A percentile compares a stretch with the other conserved stretches of the same genome.
phyloP scores from a whole-genome alignment of 2,888 invertebrate species.

The Ctena decussata region DNA sequence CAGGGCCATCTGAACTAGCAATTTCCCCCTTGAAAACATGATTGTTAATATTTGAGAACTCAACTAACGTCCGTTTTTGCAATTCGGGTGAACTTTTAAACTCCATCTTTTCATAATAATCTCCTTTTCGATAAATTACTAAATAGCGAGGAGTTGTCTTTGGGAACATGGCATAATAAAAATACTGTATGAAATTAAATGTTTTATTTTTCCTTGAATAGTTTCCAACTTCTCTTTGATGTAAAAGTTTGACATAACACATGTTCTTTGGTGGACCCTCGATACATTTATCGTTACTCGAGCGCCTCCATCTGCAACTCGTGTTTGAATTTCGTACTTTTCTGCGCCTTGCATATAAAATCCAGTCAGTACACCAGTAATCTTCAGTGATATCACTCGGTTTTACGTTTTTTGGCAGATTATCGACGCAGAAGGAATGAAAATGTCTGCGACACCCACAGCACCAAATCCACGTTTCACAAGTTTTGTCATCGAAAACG shows the following conservation, averaged over 20 bases:
- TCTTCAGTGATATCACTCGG: neutral
- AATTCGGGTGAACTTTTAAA: conserved; percentile 2
- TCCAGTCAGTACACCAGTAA: neutral
- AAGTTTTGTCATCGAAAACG: neutral
- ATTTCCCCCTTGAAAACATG: conserved; percentile 13
- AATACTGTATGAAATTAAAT: conserved; percentile 9
- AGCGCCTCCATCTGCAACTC: neutral
- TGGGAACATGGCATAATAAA: conserved; percentile 7
- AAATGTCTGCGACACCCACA: neutral
- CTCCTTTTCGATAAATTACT: neutral
- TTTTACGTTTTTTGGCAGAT: neutral
- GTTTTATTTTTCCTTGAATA: conserved; percentile 2
- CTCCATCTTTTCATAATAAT: neutral
- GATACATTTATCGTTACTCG: neutral
- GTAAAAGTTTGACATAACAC: no score
- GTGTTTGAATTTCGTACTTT: neutral
- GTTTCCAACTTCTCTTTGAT: neutral
- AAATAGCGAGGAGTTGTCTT: neutral
- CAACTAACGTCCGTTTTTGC: conserved; percentile 6
- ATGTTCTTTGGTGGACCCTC: neutral
- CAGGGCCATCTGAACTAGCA: neutral
- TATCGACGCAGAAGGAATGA: neutral
- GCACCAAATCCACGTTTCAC: neutral
- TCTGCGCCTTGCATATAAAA: neutral
- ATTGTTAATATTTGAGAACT: neutral